Percentiles rank a stretch among this genome's conserved stretches.
phyloP scores from a whole-genome alignment of 2,797 vertebrate species.

The Enteromius treurensis region DNA sequence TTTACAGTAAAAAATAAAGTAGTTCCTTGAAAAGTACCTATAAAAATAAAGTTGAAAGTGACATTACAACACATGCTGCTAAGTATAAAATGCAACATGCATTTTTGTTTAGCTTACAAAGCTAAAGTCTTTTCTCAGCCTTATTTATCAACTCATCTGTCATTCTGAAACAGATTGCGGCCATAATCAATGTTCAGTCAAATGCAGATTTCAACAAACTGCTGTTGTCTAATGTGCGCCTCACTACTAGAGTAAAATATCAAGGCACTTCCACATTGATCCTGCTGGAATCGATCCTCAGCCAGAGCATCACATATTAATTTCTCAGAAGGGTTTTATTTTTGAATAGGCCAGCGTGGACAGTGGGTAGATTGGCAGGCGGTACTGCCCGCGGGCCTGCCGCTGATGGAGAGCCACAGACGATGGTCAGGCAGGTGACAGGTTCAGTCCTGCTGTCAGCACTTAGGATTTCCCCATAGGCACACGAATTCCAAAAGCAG shows the following conservation, averaged over 20 bases:
- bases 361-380: slow-evolving; percentile 40
- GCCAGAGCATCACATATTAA: slow-evolving; percentile 73
- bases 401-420: slow-evolving; percentile 53
- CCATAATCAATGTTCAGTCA: slow-evolving; percentile 54
- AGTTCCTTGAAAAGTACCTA: background rate
- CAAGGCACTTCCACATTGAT: slow-evolving; percentile 75
- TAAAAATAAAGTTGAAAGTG: background rate
- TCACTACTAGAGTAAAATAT: slow-evolving; percentile 73
- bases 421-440: slow-evolving; percentile 69
- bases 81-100: background rate
- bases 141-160: slow-evolving; percentile 35
- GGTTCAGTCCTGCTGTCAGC: slow-evolving; percentile 71
- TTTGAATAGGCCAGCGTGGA: slow-evolving; percentile 48
- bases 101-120: slow-evolving; percentile 2
- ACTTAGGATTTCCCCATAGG: slow-evolving; percentile 69
- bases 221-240: slow-evolving; percentile 62
- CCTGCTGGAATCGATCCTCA: slow-evolving; percentile 69
- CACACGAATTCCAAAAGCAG: slow-evolving; percentile 69
- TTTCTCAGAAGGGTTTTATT: slow-evolving; percentile 68
- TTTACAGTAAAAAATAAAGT: background rate
- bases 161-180: slow-evolving; percentile 7
- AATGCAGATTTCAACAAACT: slow-evolving; percentile 57
- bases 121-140: slow-evolving; percentile 16
- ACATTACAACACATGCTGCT: background rate
- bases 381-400: slow-evolving; percentile 45